Conservation (phyloP, 2,113 vertebrate genomes). For the Microcebus ravelobensis region DNA sequence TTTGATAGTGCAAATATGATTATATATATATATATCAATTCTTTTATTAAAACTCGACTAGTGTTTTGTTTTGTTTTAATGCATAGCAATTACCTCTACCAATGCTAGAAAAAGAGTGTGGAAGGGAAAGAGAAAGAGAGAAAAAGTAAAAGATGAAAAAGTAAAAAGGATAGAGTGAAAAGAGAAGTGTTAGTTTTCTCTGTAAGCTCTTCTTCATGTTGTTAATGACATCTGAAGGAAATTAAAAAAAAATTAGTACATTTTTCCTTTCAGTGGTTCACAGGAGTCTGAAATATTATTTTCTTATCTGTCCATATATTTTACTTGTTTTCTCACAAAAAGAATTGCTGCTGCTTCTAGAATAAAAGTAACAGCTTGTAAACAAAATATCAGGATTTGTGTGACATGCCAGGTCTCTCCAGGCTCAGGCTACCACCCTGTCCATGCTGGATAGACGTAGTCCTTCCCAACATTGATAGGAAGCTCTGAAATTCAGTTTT, state of each 20-base stretch:
- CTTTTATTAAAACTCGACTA: not conserved
- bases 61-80: not conserved
- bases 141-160: accelerated
- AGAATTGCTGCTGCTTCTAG: not conserved
- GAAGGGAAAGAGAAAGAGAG: not conserved
- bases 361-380: not conserved
- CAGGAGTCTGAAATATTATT: not conserved
- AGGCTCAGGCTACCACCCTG: not conserved
- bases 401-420: not conserved
- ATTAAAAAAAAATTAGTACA: not conserved
- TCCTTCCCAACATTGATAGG: not conserved
- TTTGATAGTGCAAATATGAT: not conserved
- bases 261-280: not conserved
- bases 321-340: not conserved
- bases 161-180: not conserved
- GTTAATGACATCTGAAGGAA: not conserved
- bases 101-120: not conserved
- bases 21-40: not conserved
- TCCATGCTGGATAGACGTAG: not conserved
- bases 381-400: not conserved
- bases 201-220: not conserved
- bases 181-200: not conserved
- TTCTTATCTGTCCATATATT: not conserved
- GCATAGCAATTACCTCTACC: not conserved
- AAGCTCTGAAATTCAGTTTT: not conserved